Evolutionary conservation across 2,113 vertebrate genomes (phyloP), one percentile per base, ranked within the genome.

Genomic region (Pomatorhinus ruficollis): DNA sequence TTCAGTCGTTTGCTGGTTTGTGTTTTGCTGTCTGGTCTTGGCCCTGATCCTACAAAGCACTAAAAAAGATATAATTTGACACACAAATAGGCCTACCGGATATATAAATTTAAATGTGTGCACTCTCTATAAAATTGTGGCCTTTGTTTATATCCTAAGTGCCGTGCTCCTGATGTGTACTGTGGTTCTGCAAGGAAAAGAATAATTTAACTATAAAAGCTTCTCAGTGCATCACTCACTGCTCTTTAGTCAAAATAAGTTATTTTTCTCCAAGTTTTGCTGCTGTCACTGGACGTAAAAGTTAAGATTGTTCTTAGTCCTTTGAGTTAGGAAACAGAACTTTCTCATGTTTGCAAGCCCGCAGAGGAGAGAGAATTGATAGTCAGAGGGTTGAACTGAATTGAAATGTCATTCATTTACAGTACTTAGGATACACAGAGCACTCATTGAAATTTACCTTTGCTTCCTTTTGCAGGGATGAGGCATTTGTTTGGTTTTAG

Each of bases 211-310:
- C 52, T 56, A 4, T 30, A 60, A 60, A 30, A 70, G 24, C 17
- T 66, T 69, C 60, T 45, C 16, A 12, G 1, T 30, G 31, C 14
- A 2, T 78, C 3, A 6, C 70, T 71, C 21, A 8, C 17, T 0
- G 1, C 11, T 77, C 6, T 25, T 53, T 15, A 22, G 25, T 57
- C 35, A 63, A 50, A 83, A 35, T 3, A 47, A 30, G 5, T 37
- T 8, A 2, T 19, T 91, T 89, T 92, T 59, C 60, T 84, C 5
- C n/a, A 56, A 3, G 7, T 69, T 61, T 72, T 71, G 7, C 21
- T 79, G 21, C 37, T 42, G 5, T 61, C 21, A 12, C 11, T 76
- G 27, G 30, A 11, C 1, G 1, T 57, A 30, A 66, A 69, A 66
- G 10, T 78, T 70, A 63, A 44, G 53, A 16, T 59, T 59, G 8